Conservation (phyloP, 2,888 invertebrate genomes). For the Megalurothrips usitatus region DNA sequence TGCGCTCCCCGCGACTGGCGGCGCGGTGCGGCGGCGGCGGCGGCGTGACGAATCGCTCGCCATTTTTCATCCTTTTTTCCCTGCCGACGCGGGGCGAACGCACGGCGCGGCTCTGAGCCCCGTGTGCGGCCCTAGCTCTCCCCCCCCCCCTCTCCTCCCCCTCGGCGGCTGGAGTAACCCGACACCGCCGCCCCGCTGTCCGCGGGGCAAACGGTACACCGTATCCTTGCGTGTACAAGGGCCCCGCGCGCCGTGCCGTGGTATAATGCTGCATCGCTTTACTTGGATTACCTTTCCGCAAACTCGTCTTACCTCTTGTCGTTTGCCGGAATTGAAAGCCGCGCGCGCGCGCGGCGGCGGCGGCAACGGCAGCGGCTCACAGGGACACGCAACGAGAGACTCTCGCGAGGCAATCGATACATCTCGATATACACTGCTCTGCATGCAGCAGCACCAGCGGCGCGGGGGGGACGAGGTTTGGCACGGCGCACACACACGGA, state of each 20-base stretch:
- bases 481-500: too few relatives aligned
- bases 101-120: background rate
- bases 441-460: too few relatives aligned
- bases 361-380: too few relatives aligned
- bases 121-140: background rate
- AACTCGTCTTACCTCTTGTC: background rate
- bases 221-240: background rate
- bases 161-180: background rate
- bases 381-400: background rate
- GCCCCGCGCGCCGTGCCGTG: background rate
- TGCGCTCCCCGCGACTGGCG: background rate
- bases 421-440: background rate
- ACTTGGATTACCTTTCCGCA: background rate
- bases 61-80: too few relatives aligned
- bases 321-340: background rate
- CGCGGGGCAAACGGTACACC: background rate
- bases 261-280: background rate
- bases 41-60: background rate
- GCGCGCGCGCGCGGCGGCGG: background rate
- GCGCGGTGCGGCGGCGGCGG: background rate
- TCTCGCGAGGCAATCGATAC: background rate
- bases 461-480: too few relatives aligned
- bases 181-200: too few relatives aligned
- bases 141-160: background rate
- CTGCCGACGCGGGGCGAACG: too few relatives aligned